Evolutionary conservation across 2,113 vertebrate genomes (phyloP).

Genomic region (Theropithecus gelada): DNA sequence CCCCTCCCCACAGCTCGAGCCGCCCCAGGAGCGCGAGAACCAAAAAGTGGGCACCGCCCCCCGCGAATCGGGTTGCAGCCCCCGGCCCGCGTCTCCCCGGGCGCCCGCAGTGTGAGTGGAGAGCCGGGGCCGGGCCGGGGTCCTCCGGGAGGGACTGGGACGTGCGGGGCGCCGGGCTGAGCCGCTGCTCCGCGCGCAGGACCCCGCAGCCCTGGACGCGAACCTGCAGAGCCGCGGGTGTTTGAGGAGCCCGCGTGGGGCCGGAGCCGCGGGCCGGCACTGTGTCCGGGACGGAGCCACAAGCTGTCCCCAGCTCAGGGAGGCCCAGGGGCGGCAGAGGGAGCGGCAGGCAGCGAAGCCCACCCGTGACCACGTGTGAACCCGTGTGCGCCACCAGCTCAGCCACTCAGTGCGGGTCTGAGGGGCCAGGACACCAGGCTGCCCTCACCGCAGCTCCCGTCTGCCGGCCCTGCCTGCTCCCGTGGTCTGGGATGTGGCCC

Average conservation of each 20-base stretch:
- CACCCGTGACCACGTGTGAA: background rate
- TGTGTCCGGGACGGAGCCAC: background rate
- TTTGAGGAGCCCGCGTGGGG: background rate
- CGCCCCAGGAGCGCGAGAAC: conserved; percentile 87
- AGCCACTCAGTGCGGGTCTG: background rate
- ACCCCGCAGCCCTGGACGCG: background rate
- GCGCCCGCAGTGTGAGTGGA: conserved; percentile 85
- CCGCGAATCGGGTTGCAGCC: conserved; percentile 85
- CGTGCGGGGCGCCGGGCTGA: background rate
- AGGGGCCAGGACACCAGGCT: background rate
- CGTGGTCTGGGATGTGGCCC: background rate
- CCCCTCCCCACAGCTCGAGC: conserved; percentile 81
- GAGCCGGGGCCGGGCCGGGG: no score
- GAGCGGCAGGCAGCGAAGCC: background rate
- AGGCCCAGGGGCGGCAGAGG: background rate
- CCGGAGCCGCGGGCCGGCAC: background rate
- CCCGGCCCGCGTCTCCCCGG: conserved; percentile 78
- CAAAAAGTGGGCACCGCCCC: conserved; percentile 88
- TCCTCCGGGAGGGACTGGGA: rapidly evolving
- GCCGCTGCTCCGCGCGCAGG: background rate
- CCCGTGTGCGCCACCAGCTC: no score
- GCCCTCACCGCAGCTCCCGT: background rate
- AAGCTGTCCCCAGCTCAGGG: no score
- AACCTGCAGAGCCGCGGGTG: background rate
- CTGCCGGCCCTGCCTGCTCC: background rate